Conservation (phyloP, 1,140 invertebrate genomes). For the Hylyphantes graminicola region DNA sequence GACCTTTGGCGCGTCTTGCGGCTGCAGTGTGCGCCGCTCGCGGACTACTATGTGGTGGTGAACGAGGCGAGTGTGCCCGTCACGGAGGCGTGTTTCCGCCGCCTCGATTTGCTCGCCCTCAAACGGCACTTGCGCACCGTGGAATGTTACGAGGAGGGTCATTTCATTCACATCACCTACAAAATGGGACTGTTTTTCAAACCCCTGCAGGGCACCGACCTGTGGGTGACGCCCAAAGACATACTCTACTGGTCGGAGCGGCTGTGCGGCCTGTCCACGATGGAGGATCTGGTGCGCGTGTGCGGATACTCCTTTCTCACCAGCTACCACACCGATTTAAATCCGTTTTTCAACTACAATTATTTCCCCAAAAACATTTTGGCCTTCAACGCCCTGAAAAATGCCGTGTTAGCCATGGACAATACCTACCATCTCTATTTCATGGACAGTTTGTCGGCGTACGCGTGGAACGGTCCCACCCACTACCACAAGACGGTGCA, state of each 20-base stretch:
- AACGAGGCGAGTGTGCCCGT: conserved; percentile 27
- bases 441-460: background rate
- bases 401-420: conserved; percentile 2
- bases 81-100: background rate
- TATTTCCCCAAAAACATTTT: conserved; percentile 36
- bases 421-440: background rate
- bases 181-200: no score
- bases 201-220: background rate
- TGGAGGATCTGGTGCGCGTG: background rate
- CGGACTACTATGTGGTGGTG: conserved; percentile 4
- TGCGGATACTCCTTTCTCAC: background rate
- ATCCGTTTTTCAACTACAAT: conserved; percentile 21
- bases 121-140: background rate
- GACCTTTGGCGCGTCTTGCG: background rate
- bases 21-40: fast-evolving
- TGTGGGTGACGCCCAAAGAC: conserved; percentile 10
- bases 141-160: background rate
- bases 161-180: conserved; percentile 22
- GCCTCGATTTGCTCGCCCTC: background rate
- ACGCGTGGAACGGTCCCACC: background rate
- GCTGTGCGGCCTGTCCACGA: background rate
- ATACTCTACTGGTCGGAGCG: background rate
- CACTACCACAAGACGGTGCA: background rate
- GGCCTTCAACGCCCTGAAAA: conserved; percentile 1
- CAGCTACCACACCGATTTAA: background rate